Evolutionary conservation across 2,113 vertebrate genomes (phyloP).

Genomic region (Aix galericulata): DNA sequence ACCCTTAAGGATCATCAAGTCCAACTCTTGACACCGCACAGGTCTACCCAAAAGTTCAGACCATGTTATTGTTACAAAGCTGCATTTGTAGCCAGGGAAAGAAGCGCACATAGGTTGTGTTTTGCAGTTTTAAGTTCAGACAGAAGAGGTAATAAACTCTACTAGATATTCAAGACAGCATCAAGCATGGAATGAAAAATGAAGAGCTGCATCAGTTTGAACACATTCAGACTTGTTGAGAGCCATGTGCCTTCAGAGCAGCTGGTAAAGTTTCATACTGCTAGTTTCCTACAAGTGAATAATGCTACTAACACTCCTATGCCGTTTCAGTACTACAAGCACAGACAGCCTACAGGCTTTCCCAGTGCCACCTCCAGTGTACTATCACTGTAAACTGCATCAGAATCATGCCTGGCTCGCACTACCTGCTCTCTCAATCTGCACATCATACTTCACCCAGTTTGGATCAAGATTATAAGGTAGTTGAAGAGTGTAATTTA

Average conservation of each 20-base stretch:
- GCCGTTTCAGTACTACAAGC: background rate
- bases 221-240: background rate
- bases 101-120: fast-evolving
- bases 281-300: background rate
- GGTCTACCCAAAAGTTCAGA: no score
- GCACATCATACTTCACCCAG: background rate
- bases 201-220: background rate
- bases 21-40: no score
- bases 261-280: background rate
- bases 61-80: background rate
- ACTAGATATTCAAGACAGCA: background rate
- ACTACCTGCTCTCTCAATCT: background rate
- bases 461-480: background rate
- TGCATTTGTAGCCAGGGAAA: background rate
- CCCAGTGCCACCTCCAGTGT: background rate
- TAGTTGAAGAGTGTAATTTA: background rate
- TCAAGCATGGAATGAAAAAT: background rate
- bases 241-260: background rate
- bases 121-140: background rate
- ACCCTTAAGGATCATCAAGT: no score
- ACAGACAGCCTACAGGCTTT: background rate
- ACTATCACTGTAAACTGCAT: background rate
- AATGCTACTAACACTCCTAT: background rate
- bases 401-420: background rate
- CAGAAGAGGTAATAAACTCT: background rate